Evolutionary conservation across 2,113 vertebrate species (phyloP).

Genomic region (Meriones unguiculatus): DNA sequence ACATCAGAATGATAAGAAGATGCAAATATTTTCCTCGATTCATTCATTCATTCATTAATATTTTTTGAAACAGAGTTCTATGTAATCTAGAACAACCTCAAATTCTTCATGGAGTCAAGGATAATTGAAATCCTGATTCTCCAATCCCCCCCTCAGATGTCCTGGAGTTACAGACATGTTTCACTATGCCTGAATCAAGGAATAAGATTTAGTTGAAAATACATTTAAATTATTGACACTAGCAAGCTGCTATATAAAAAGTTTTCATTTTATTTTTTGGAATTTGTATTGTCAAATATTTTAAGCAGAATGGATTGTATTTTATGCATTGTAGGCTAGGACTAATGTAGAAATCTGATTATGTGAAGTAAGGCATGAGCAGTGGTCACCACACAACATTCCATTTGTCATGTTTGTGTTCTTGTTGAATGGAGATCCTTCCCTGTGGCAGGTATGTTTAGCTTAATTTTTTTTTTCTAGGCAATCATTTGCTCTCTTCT

Average conservation of each 20-base stretch:
- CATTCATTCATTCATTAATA: not conserved
- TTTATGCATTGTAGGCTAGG: not conserved
- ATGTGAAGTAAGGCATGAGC: not conserved
- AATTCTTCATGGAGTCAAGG: not conserved
- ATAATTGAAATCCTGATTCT: not conserved
- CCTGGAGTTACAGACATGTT: not conserved
- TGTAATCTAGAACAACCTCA: not conserved
- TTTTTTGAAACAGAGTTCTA: not conserved
- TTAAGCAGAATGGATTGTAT: not conserved
- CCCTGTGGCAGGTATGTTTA: not conserved
- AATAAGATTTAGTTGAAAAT: not conserved
- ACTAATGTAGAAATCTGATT: not conserved
- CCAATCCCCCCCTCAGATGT: not conserved
- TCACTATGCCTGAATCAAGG: no score
- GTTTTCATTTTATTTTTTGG: not conserved
- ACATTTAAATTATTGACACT: not conserved
- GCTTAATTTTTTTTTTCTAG: no score
- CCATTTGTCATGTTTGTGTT: not conserved
- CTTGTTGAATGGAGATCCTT: accelerated
- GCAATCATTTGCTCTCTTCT: not conserved
- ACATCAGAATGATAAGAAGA: not conserved
- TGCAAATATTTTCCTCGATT: not conserved
- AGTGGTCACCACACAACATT: not conserved
- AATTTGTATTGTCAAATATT: not conserved
- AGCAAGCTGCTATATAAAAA: not conserved